Evolutionary conservation across 53 echinoderm and acorn worm genomes (phyloP), one percentile per base, ranked within the genome.

Genomic region (Apostichopus leukothele): DNA sequence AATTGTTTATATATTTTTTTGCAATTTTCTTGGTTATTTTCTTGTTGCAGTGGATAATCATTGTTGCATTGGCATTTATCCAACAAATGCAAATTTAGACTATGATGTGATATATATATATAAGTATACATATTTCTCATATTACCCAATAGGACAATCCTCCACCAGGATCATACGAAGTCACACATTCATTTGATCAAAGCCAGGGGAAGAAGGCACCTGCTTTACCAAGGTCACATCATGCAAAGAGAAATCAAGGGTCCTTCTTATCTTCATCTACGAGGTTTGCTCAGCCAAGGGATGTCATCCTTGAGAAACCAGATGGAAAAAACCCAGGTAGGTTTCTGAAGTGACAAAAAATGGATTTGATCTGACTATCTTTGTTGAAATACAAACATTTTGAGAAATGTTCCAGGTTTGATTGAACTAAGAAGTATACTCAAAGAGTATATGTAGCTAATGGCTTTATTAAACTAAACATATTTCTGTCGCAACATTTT

Each of bases 131-230:
- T 9, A 67, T 7, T 68, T 16, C 54, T 75, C 23, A 8, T 22
- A 7, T 26, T 59, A n/a, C 21, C n/a, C 74, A 50, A 87, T 90
- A 99, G 99, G 99, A 99, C n/a, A 91, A 91, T 53, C 99, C 99
- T 19, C 99, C 99, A 50, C 99, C 99, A 63, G 99, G 99, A 7
- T 92, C 96, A 12, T 96, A 99, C 51, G 99, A 99, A 68, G 96
- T 99, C 75, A 93, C 93, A 78, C 67, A 51, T 8, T 99, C 99
- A 4, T 89, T 88, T 53, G 96, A 96, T 79, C 9, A 73, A 18
- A 96, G 94, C 61, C 99, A 99, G 78, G 91, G 92, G 4, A 99
- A 90, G 84, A 94, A 92, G 74, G 63, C 78, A 4, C 99, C 94
- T 0, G 96, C 93, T 22, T 57, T 75, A 4, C 99, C 99, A 19